phyloP scores from a whole-genome alignment of 2,797 vertebrate species.

The Falco peregrinus region DNA sequence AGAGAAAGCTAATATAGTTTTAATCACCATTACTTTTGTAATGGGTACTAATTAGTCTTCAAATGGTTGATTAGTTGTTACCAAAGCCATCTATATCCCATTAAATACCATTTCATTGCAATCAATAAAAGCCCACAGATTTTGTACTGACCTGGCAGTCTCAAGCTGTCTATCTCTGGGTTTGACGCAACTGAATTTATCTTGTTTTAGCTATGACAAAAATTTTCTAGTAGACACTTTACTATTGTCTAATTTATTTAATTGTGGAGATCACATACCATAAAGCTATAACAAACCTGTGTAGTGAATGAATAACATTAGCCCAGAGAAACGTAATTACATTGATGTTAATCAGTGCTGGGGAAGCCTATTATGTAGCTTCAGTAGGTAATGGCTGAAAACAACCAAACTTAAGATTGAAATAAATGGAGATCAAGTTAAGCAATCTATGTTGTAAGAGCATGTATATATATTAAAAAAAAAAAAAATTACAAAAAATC shows the following conservation, averaged over 20 bases:
- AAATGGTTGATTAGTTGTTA: not conserved
- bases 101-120: not conserved
- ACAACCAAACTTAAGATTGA: not conserved
- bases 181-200: not conserved
- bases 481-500: not conserved
- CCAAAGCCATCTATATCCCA: not conserved
- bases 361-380: not conserved
- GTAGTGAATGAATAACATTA: not conserved
- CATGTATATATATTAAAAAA: not conserved
- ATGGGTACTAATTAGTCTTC: not conserved
- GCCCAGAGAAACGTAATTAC: not conserved
- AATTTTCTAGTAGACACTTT: not conserved
- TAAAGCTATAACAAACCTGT: not conserved
- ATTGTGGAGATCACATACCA: not conserved
- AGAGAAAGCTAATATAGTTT: not conserved
- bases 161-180: not conserved
- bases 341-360: not conserved
- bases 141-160: not conserved
- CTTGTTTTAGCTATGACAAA: not conserved
- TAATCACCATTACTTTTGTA: not conserved
- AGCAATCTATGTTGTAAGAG: not conserved
- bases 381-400: not conserved
- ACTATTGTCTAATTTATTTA: not conserved
- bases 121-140: not conserved
- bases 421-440: not conserved